Evolutionary conservation across 2,888 invertebrate genomes (phyloP), one percentile per base, ranked within the genome.

Genomic region (Meteorus cinctellus): DNA sequence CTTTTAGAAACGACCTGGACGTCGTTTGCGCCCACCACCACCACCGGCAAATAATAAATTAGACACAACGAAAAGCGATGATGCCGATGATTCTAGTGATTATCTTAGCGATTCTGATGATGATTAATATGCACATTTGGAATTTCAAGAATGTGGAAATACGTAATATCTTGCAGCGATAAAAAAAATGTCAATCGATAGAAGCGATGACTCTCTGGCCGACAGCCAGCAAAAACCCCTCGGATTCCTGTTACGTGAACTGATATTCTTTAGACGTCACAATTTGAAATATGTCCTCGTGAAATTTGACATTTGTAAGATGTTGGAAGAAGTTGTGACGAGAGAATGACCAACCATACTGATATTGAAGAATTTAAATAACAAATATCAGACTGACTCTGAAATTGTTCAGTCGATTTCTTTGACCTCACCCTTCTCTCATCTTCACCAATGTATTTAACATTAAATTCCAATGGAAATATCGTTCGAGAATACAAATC

Each of bases 1-100:
- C n/a, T 60, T 45, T n/a, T 59, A 76, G 76, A 76, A 63, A 72
- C 62, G 76, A 72, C 76, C 76, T 29, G 76, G 76, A 45, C 76
- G 76, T 55, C 76, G 76, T n/a, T 31, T 76, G 19, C 68, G 62
- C 51, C 72, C 76, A n/a, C 34, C 34, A 34, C 34, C 34, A 34
- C 72, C 63, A 36, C 36, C 68, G 1, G 5, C 10, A 1, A 29
- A 69, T 41, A 68, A 72, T n/a, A 63, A 69, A 45, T 55, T 19
- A 45, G 3, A 12, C 16, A 4, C 45, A 19, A 48, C 34, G 12
- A 0, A 24, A 36, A 34, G 68, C 3, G 12, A 69, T 48, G 48
- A 36, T 27, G 51, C 29, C 31, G 51, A 62, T 24, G 60, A 74
- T 34, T 74, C 68, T 24, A 69, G 63, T 59, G 72, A 76, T 12